A percentile compares a stretch with the other conserved stretches of the same genome.
Evolutionary conservation across 2,888 invertebrate genomes (phyloP).

Genomic region (Leucoptera coffeella): DNA sequence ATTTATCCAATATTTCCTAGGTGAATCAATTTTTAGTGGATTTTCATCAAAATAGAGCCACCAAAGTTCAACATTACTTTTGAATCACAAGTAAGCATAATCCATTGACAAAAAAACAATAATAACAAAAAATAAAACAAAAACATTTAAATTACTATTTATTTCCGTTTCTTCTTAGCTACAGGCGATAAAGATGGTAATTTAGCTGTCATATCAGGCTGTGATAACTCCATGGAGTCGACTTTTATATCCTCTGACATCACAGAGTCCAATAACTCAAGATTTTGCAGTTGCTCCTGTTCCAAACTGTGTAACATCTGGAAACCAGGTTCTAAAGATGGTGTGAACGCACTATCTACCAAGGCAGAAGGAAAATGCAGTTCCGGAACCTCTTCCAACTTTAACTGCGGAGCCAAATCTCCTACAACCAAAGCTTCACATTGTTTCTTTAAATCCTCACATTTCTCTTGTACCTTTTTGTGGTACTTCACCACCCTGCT

Average conservation of each 20-base stretch:
- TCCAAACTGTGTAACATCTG: constrained; percentile 61
- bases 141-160: too few relatives aligned
- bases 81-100: too few relatives aligned
- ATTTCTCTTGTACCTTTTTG: constrained; percentile 23
- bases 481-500: constrained; percentile 31
- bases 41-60: too few relatives aligned
- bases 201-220: constrained; percentile 23
- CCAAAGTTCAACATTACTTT: too few relatives aligned
- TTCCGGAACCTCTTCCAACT: constrained; percentile 45
- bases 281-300: constrained; percentile 46
- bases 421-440: constrained; percentile 27
- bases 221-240: constrained; percentile 34
- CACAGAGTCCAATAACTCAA: constrained; percentile 34
- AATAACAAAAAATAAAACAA: too few relatives aligned
- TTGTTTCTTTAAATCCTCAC: constrained; percentile 18
- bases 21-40: too few relatives aligned
- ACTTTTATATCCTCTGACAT: constrained; percentile 33
- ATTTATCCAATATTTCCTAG: too few relatives aligned
- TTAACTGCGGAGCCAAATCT: constrained; percentile 28
- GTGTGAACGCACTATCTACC: constrained; percentile 45
- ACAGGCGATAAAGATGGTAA: constrained; percentile 25
- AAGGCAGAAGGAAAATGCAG: constrained; percentile 47
- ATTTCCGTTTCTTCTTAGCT: constrained; percentile 40
- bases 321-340: constrained; percentile 58
- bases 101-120: too few relatives aligned